Conservation (phyloP, 2,113 vertebrate species). For the Neolamprologus tretocephalus region DNA sequence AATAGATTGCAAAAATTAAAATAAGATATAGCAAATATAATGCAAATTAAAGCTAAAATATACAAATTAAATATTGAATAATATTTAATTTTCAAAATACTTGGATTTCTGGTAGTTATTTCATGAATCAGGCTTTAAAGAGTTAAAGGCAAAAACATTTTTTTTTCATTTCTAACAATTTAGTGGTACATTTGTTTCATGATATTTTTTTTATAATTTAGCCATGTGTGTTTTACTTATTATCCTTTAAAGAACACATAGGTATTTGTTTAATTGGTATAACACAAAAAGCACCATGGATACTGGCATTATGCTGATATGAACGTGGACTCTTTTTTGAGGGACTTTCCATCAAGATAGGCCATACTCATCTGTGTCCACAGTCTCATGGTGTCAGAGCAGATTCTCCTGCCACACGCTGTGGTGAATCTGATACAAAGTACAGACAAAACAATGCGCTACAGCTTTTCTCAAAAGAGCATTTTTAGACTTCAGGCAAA, state of each 20-base stretch:
- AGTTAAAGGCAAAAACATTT: accelerated
- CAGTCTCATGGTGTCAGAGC: background rate
- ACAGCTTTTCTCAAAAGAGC: background rate
- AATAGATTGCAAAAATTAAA: background rate
- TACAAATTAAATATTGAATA: background rate
- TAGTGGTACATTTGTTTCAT: background rate
- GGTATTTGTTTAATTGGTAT: background rate
- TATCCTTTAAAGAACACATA: background rate
- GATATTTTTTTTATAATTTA: background rate
- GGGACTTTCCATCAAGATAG: constrained; percentile 25
- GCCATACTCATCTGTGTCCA: constrained; percentile 46
- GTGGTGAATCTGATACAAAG: constrained; percentile 48
- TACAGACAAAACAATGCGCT: background rate
- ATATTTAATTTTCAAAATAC: background rate
- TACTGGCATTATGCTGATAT: background rate
- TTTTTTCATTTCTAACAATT: background rate
- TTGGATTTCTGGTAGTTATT: background rate
- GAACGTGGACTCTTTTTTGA: background rate
- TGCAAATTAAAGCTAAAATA: background rate
- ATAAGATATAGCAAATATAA: background rate
- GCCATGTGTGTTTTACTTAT: background rate
- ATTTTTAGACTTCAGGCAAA: background rate
- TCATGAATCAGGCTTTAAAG: background rate
- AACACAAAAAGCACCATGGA: background rate
- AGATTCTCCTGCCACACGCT: background rate